Conservation (phyloP, 2,888 invertebrate genomes). For the Phymatocera aterrima region DNA sequence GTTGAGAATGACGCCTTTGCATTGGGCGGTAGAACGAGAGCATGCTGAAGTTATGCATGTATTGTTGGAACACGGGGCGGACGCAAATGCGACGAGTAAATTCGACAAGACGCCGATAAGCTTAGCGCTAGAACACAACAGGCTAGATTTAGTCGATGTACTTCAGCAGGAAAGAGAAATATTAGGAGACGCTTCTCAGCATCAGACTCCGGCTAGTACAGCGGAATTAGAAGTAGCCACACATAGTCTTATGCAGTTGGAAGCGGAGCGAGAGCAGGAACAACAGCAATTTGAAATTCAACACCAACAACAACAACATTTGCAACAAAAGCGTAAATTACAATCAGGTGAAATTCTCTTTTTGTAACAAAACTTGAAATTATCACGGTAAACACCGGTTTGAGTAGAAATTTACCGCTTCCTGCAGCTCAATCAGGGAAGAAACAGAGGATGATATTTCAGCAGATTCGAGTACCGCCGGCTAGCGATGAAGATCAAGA, state of each 20-base stretch:
- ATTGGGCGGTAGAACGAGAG: conserved; percentile 94
- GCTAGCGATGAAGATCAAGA: conserved; percentile 63
- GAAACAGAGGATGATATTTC: conserved; percentile 68
- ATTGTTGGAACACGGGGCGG: conserved; percentile 86
- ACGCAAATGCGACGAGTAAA: conserved; percentile 82
- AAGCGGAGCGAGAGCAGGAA: conserved; percentile 63
- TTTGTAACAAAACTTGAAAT: neutral
- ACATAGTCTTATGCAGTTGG: conserved; percentile 69
- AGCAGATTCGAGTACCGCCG: conserved; percentile 66
- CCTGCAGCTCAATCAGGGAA: conserved; percentile 57
- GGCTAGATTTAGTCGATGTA: conserved; percentile 79
- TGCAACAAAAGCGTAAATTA: conserved; percentile 57
- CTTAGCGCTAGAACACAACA: conserved; percentile 82
- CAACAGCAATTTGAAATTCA: conserved; percentile 62
- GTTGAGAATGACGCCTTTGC: conserved; percentile 93
- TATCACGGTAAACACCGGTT: neutral
- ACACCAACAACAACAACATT: conserved; percentile 60
- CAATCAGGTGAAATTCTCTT: conserved; percentile 39
- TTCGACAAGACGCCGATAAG: conserved; percentile 84
- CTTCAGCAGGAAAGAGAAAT: conserved; percentile 75
- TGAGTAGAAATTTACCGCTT: conserved; percentile 25
- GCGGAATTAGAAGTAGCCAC: conserved; percentile 69
- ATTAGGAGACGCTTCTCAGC: conserved; percentile 59
- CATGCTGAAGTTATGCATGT: conserved; percentile 83
- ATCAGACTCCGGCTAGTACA: conserved; percentile 62